Evolutionary conservation across 2,113 vertebrate species (phyloP).

Genomic region (Suncus etruscus): DNA sequence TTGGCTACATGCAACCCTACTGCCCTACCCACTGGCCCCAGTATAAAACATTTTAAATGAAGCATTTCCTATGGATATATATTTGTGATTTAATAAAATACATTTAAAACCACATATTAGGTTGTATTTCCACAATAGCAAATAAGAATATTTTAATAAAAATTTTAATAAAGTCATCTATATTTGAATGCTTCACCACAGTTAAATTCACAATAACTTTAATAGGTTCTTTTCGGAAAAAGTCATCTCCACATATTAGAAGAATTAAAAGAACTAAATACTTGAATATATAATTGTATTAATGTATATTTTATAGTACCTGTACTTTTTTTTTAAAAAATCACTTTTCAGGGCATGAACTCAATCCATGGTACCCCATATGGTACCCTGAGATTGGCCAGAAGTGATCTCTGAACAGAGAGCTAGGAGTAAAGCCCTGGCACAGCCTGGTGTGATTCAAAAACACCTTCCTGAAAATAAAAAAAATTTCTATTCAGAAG

Average conservation of each 20-base stretch:
- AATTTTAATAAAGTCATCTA: no score
- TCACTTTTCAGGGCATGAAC: no score
- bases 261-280: not conserved
- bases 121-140: not conserved
- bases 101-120: slow-evolving; percentile 9
- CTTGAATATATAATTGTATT: not conserved
- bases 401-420: no score
- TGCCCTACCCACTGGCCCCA: no score
- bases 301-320: slow-evolving; percentile 1
- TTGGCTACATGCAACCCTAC: no score
- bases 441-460: no score
- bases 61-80: not conserved
- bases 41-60: not conserved
- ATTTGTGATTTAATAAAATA: slow-evolving; percentile 7
- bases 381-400: no score
- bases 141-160: no score
- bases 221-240: not conserved
- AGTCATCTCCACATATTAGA: slow-evolving; percentile 19
- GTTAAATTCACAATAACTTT: not conserved
- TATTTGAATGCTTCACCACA: not conserved
- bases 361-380: no score
- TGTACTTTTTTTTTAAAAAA: not conserved
- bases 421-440: no score
- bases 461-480: no score
- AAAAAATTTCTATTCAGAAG: no score